These are phyloP conservation scores for Syrmaticus mikado DNA, from an alignment of 2,113 vertebrate genomes.

Conservation along the genomic window DNA sequence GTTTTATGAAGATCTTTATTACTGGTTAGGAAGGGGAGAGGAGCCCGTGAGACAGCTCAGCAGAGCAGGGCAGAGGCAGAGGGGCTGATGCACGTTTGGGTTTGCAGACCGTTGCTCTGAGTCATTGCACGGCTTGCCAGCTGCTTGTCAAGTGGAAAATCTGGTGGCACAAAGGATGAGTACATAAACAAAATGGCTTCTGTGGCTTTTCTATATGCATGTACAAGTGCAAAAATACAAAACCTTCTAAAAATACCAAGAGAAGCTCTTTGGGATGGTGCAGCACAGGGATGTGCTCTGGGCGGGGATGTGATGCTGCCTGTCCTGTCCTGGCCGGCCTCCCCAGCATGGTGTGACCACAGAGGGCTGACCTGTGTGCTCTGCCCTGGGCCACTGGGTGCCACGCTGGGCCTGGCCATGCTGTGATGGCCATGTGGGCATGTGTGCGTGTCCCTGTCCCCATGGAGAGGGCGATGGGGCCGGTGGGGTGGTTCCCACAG, in stretches of 20 bases:
- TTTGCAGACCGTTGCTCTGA: neutral
- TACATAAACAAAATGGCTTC: neutral
- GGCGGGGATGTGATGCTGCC: neutral
- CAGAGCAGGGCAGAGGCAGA: neutral
- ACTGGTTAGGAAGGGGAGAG: neutral
- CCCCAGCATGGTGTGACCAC: neutral
- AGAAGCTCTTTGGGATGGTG: too few relatives aligned
- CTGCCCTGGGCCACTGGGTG: neutral
- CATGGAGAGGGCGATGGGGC: fast-evolving
- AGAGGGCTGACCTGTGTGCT: neutral
- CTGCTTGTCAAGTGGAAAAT: neutral
- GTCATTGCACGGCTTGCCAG: neutral
- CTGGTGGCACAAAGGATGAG: neutral
- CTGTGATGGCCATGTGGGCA: neutral
- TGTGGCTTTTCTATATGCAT: neutral
- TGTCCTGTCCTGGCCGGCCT: too few relatives aligned
- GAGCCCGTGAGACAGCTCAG: neutral
- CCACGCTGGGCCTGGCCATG: neutral
- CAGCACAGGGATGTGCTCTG: too few relatives aligned
- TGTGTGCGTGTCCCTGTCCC: neutral
- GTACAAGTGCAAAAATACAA: neutral
- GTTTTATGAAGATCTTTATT: neutral
- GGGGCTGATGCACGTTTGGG: neutral
- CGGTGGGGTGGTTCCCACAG: fast-evolving
- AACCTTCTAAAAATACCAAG: neutral